phyloP scores from a whole-genome alignment of 2,888 invertebrate genomes.

The Platerodrilus igneus region DNA sequence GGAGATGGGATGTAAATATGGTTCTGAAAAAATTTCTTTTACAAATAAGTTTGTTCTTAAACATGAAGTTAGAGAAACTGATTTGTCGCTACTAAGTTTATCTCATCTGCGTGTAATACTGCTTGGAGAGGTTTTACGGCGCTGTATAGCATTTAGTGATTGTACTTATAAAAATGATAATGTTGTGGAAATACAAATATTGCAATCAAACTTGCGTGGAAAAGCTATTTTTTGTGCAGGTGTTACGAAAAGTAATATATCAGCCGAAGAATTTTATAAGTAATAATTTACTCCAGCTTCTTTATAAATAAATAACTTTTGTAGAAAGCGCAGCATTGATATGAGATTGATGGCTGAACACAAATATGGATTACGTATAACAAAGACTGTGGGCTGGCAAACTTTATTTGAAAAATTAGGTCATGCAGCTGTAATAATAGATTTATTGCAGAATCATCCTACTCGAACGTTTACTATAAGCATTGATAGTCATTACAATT shows the following conservation, averaged over 20 bases:
- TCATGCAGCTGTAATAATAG: constrained; percentile 61
- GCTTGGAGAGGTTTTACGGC: constrained; percentile 41
- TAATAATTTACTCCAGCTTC: constrained; percentile 31
- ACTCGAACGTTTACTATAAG: constrained; percentile 57
- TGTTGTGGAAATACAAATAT: constrained; percentile 43
- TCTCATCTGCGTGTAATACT: constrained; percentile 43
- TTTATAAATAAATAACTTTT: constrained; percentile 18
- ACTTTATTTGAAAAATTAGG: constrained; percentile 59
- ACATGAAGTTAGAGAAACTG: constrained; percentile 31
- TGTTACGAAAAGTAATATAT: constrained; percentile 53
- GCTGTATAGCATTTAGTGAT: constrained; percentile 44
- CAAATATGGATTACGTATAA: constrained; percentile 58
- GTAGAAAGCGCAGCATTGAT: constrained; percentile 57
- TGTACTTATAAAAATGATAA: constrained; percentile 36
- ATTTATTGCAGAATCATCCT: constrained; percentile 64
- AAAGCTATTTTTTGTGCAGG: constrained; percentile 49
- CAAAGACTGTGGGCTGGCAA: constrained; percentile 50
- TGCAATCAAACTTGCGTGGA: constrained; percentile 40
- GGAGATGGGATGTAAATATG: constrained; percentile 35
- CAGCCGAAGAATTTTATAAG: constrained; percentile 54
- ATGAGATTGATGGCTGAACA: constrained; percentile 65
- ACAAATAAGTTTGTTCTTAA: constrained; percentile 26
- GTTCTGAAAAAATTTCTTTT: constrained; percentile 22
- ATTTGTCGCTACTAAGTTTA: constrained; percentile 40
- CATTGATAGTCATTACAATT: constrained; percentile 45